These are phyloP conservation scores for Chalcosyrphus nemorum DNA, from an alignment of 2,888 invertebrate species.

Conservation along the genomic window DNA sequence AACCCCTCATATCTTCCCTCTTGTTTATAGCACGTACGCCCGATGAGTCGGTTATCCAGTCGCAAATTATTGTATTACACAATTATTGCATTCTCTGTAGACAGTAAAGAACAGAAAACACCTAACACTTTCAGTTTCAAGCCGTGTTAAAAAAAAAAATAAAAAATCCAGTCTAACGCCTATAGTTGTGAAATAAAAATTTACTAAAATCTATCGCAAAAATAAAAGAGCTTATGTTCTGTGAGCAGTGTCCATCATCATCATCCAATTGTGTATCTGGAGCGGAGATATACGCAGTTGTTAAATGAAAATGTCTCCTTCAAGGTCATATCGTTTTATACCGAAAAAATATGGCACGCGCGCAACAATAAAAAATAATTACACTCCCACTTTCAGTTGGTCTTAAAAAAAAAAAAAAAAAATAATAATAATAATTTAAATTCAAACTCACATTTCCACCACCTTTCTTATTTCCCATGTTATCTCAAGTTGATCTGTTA, in stretches of 20 bases:
- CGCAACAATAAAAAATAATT: background rate
- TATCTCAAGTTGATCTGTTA: background rate
- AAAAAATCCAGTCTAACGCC: background rate
- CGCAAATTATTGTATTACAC: too few species aligned
- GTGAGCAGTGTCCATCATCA: background rate
- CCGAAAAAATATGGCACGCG: background rate
- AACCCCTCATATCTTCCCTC: too few species aligned
- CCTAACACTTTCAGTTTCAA: too few species aligned
- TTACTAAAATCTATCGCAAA: background rate
- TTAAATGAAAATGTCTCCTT: background rate
- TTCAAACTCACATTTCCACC: constrained; percentile 42
- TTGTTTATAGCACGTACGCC: too few species aligned
- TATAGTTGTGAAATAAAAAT: background rate
- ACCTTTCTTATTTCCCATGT: constrained; percentile 46
- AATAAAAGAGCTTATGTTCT: background rate
- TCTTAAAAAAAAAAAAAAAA: background rate
- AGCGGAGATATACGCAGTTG: background rate
- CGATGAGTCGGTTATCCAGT: too few species aligned
- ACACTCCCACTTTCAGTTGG: background rate
- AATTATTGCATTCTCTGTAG: too few species aligned
- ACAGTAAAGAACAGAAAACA: too few species aligned
- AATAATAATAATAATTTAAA: background rate
- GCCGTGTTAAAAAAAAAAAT: too few species aligned
- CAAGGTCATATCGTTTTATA: constrained; percentile 17
- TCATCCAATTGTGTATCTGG: background rate